These are phyloP conservation scores for Drosophila multiciliata DNA, from an alignment of 2,888 invertebrate species.

Conservation along the genomic window DNA sequence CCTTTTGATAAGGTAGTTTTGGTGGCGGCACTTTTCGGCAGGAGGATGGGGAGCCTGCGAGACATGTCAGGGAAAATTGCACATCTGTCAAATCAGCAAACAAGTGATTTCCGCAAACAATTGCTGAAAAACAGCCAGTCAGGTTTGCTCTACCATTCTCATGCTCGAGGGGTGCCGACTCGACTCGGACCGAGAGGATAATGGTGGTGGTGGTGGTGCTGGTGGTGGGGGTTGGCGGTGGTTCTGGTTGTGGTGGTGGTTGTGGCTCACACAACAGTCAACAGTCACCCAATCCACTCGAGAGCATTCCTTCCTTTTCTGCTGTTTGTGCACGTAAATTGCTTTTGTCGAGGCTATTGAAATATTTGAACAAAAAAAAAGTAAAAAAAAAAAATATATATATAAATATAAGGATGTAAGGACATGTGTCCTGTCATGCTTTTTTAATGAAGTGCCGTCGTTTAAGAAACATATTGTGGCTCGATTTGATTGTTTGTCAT, in stretches of 20 bases:
- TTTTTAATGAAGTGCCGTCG: slow-evolving; percentile 81
- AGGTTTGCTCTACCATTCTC: slow-evolving; percentile 25
- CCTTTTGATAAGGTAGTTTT: neutral
- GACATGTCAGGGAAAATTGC: slow-evolving; percentile 79
- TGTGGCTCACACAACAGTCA: slow-evolving; percentile 61
- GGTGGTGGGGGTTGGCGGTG: slow-evolving; percentile 14
- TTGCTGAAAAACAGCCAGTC: slow-evolving; percentile 76
- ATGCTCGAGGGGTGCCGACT: slow-evolving; percentile 26
- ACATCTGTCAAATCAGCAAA: slow-evolving; percentile 82
- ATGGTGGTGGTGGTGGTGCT: slow-evolving; percentile 11
- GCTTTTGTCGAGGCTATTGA: slow-evolving; percentile 77
- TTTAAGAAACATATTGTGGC: slow-evolving; percentile 79
- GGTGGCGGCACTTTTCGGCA: slow-evolving; percentile 4
- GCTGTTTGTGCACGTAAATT: slow-evolving; percentile 80
- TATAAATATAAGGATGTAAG: slow-evolving; percentile 16
- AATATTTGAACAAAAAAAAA: slow-evolving; percentile 45
- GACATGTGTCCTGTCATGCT: slow-evolving; percentile 76
- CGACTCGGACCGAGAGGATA: slow-evolving; percentile 20
- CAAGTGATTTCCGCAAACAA: slow-evolving; percentile 82
- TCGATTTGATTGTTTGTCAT: slow-evolving; percentile 69
- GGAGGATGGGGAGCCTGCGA: slow-evolving; percentile 42
- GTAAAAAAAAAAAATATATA: slow-evolving; percentile 15
- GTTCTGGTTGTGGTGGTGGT: slow-evolving; percentile 27
- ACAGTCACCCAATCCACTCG: slow-evolving; percentile 53
- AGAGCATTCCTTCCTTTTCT: slow-evolving; percentile 27